Conservation (phyloP, 2,113 vertebrate genomes). For the Melanerpes aurifrons region DNA sequence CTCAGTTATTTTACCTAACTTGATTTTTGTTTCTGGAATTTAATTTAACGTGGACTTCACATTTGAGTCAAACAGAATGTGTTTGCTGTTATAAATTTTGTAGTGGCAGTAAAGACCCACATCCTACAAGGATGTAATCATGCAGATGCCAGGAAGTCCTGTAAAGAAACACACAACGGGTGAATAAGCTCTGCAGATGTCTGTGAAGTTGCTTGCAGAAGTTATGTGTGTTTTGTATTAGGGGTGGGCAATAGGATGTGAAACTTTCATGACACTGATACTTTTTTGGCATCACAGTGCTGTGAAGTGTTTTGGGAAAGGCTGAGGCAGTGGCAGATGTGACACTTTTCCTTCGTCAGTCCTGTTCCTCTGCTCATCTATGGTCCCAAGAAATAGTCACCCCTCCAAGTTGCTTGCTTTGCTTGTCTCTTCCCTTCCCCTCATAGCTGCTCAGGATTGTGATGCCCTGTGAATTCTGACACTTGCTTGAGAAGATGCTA, state of each 20-base stretch:
- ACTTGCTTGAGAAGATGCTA: neutral
- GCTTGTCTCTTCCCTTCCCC: neutral
- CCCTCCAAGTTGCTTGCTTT: neutral
- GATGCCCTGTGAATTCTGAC: neutral
- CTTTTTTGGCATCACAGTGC: neutral
- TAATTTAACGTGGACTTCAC: neutral
- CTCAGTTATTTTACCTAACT: constrained; percentile 30
- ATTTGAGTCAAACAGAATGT: constrained; percentile 4
- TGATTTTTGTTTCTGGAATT: constrained; percentile 9
- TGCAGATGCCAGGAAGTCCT: constrained; percentile 36
- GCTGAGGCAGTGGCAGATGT: neutral
- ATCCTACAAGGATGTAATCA: constrained; percentile 12
- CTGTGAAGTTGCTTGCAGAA: neutral
- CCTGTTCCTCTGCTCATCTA: neutral
- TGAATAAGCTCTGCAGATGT: constrained; percentile 25
- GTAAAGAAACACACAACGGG: neutral
- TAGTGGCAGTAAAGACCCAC: constrained; percentile 30
- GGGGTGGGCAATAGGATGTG: neutral
- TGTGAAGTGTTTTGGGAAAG: neutral
- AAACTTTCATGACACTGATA: neutral
- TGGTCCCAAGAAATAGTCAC: neutral
- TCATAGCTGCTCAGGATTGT: fast-evolving
- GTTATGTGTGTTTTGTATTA: neutral
- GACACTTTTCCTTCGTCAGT: neutral
- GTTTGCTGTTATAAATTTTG: neutral